Evolutionary conservation across 2,797 vertebrate genomes (phyloP).

Genomic region (Varecia variegata): DNA sequence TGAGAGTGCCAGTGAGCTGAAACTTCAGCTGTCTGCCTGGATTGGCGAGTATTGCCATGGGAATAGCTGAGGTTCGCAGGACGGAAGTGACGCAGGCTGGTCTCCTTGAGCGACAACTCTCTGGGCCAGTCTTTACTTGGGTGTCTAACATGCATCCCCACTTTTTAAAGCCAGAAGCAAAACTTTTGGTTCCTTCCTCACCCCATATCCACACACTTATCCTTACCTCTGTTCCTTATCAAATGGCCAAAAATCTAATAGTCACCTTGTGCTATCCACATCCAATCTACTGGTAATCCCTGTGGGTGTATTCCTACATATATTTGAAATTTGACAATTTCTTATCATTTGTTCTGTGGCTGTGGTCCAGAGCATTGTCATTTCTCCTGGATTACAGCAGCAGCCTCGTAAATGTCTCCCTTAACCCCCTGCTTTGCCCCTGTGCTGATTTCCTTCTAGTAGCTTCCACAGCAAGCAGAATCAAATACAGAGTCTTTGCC

Average conservation of each 20-base stretch:
- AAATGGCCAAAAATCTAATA: neutral
- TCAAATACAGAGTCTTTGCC: neutral
- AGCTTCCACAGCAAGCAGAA: neutral
- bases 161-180: neutral
- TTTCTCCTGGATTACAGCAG: neutral
- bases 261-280: neutral
- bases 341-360: too few relatives aligned
- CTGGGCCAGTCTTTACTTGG: neutral
- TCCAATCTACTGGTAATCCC: neutral
- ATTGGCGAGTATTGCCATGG: fast-evolving
- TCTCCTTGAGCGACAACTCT: neutral
- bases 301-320: neutral
- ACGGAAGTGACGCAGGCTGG: neutral
- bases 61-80: neutral
- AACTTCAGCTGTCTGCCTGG: neutral
- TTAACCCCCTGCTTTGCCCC: neutral
- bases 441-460: neutral
- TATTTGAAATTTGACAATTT: neutral
- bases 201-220: neutral
- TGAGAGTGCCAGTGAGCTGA: neutral
- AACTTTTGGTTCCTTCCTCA: neutral
- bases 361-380: neutral
- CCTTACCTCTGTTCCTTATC: neutral
- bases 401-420: neutral
- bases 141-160: neutral